Evolutionary conservation across 2,113 vertebrate genomes (phyloP).

Genomic region (Columbina picui): DNA sequence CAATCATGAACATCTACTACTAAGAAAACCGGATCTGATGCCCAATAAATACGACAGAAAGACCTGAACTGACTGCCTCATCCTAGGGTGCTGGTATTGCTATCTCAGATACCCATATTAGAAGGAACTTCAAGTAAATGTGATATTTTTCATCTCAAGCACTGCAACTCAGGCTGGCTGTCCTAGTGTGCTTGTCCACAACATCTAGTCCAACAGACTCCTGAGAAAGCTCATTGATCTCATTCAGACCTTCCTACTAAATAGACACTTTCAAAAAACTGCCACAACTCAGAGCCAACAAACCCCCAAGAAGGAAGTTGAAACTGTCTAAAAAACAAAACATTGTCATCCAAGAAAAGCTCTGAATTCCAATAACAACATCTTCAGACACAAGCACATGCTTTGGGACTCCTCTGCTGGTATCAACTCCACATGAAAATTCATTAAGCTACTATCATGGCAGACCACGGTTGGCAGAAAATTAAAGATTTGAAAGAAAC

Average conservation of each 20-base stretch:
- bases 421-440: background rate
- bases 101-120: background rate
- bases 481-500: background rate
- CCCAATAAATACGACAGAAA: background rate
- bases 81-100: background rate
- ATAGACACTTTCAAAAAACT: background rate
- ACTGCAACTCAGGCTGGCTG: background rate
- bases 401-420: background rate
- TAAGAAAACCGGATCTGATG: background rate
- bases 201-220: background rate
- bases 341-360: background rate
- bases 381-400: background rate
- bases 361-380: background rate
- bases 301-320: background rate
- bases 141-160: background rate
- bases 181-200: background rate
- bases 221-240: background rate
- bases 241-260: background rate
- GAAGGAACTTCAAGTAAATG: background rate
- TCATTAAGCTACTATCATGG: background rate
- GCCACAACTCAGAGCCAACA: background rate
- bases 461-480: background rate
- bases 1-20: background rate
- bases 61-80: background rate
- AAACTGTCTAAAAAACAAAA: background rate